These are phyloP conservation scores for Drosophila mulleri DNA, from an alignment of 2,888 invertebrate genomes.

Conservation along the genomic window DNA sequence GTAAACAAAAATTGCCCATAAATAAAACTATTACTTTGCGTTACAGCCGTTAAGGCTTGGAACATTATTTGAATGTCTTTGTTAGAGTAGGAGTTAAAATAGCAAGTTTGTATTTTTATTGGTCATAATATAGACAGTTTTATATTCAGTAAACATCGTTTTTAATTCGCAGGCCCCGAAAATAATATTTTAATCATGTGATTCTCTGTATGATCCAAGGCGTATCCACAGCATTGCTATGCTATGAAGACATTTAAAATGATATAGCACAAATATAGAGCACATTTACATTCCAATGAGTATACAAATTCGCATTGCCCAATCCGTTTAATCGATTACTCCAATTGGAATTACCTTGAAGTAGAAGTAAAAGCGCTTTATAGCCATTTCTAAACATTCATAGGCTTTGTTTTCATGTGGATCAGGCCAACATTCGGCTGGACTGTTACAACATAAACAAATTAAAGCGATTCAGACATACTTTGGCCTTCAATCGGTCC, in stretches of 20 bases:
- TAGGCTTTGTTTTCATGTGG: not conserved
- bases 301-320: not conserved
- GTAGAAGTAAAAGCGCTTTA: not conserved
- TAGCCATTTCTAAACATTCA: not conserved
- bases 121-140: not conserved
- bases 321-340: not conserved
- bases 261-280: not conserved
- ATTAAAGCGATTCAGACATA: conserved; percentile 15
- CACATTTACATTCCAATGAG: not conserved
- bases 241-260: not conserved
- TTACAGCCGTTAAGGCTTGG: not conserved
- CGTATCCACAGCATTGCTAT: accelerated
- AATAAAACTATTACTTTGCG: conserved; percentile 11
- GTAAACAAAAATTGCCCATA: conserved; percentile 16
- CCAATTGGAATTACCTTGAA: not conserved
- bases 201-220: not conserved
- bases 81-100: not conserved
- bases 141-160: not conserved
- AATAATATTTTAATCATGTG: not conserved
- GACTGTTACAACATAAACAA: conserved; percentile 24
- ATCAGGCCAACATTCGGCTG: not conserved
- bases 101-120: not conserved
- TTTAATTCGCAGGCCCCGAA: not conserved
- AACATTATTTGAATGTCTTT: not conserved
- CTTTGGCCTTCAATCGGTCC: conserved; percentile 44